These are phyloP conservation scores for Dicycla oo DNA, from an alignment of 2,888 invertebrate species.

Conservation along the genomic window DNA sequence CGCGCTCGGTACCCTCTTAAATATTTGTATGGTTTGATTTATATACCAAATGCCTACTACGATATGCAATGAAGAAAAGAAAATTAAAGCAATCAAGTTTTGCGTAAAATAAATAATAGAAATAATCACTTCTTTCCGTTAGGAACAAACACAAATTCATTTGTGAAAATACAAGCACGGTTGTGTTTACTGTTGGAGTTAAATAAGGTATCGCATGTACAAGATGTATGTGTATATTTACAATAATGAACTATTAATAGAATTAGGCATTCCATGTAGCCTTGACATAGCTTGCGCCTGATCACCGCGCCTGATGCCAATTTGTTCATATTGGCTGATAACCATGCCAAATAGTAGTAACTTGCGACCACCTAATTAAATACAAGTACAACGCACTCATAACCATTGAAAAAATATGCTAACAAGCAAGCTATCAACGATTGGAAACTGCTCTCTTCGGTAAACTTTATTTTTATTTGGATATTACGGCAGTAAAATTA, in stretches of 20 bases:
- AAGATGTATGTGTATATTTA: constrained; percentile 14
- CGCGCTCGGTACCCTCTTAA: no score
- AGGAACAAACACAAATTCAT: background rate
- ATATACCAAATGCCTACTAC: background rate
- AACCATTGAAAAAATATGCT: constrained; percentile 26
- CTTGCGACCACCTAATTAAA: constrained; percentile 66
- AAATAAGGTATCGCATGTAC: background rate
- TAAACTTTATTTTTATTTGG: constrained; percentile 33
- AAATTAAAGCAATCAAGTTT: background rate
- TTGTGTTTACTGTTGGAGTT: background rate
- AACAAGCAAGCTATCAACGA: constrained; percentile 16
- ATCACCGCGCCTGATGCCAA: constrained; percentile 69
- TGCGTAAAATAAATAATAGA: background rate
- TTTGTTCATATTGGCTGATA: constrained; percentile 69
- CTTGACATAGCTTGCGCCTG: constrained; percentile 69
- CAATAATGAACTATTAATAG: constrained; percentile 32
- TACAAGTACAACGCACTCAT: constrained; percentile 20
- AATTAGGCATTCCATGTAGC: constrained; percentile 57
- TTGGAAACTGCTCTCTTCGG: constrained; percentile 30
- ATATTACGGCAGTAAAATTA: constrained; percentile 34
- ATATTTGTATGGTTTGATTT: constrained; percentile 6
- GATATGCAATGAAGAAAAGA: constrained; percentile 1
- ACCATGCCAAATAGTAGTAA: constrained; percentile 70
- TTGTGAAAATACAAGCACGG: background rate
- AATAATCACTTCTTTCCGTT: background rate